A percentile compares a stretch with the other conserved stretches of the same genome.
Evolutionary conservation across 2,888 invertebrate species (phyloP).

Genomic region (Diarsia dahlii): DNA sequence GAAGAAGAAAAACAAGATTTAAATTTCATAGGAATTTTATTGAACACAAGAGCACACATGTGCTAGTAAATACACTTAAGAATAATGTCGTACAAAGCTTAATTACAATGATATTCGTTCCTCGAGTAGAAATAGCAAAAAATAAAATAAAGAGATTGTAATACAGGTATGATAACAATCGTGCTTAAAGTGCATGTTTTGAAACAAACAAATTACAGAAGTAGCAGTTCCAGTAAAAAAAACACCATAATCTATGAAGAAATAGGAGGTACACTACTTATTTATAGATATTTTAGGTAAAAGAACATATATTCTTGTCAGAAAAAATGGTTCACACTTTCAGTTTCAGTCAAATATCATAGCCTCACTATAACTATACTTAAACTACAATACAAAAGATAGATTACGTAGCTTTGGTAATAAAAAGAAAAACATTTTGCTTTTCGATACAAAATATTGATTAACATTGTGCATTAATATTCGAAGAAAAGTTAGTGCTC

Average conservation of each 20-base stretch:
- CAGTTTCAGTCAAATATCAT: slow-evolving; percentile 77
- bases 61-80: slow-evolving; percentile 76
- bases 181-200: slow-evolving; percentile 35
- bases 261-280: neutral
- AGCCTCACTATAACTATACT: slow-evolving; percentile 74
- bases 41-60: slow-evolving; percentile 81
- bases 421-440: slow-evolving; percentile 61
- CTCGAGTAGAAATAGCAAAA: slow-evolving; percentile 51
- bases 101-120: slow-evolving; percentile 66
- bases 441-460: slow-evolving; percentile 52
- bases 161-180: slow-evolving; percentile 32
- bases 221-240: slow-evolving; percentile 26
- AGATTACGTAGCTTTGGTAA: slow-evolving; percentile 77
- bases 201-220: slow-evolving; percentile 21
- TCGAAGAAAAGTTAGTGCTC: slow-evolving; percentile 28
- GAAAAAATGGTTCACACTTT: slow-evolving; percentile 55
- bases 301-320: slow-evolving; percentile 21
- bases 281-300: slow-evolving; percentile 19
- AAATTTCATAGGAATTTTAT: slow-evolving; percentile 76
- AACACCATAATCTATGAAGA: slow-evolving; percentile 8
- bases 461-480: slow-evolving; percentile 49
- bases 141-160: slow-evolving; percentile 29
- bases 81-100: slow-evolving; percentile 72
- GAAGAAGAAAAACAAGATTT: slow-evolving; percentile 35
- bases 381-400: slow-evolving; percentile 68